phyloP scores from a whole-genome alignment of 2,888 invertebrate species.

The Tricholauxania praeusta region DNA sequence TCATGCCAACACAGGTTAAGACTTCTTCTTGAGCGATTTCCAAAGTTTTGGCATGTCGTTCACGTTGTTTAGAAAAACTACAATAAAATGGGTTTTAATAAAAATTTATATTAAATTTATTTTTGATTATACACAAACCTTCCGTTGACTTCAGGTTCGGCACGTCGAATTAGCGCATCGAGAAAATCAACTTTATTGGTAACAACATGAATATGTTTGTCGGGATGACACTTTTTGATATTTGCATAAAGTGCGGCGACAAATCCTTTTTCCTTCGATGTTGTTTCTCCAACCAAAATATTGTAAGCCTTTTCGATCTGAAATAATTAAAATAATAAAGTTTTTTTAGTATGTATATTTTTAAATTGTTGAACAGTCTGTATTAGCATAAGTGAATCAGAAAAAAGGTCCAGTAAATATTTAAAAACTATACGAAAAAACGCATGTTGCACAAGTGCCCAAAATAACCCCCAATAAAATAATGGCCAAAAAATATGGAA shows the following conservation, averaged over 20 bases:
- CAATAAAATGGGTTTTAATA: conserved; percentile 29
- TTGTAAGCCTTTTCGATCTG: conserved; percentile 84
- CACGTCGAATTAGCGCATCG: conserved; percentile 86
- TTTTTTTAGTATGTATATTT: no score
- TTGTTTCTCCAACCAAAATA: conserved; percentile 87
- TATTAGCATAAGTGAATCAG: no score
- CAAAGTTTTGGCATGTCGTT: conserved; percentile 95
- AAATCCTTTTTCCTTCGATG: conserved; percentile 89
- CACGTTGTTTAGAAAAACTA: conserved; percentile 77
- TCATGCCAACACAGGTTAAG: conserved; percentile 92
- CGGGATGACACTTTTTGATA: conserved; percentile 86
- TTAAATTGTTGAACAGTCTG: background rate
- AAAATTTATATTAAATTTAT: conserved; percentile 6
- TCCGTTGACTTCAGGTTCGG: conserved; percentile 92
- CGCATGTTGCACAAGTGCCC: no score
- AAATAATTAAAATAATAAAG: conserved; percentile 38
- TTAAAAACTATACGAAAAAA: no score
- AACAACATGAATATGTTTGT: conserved; percentile 89
- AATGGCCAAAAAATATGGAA: no score
- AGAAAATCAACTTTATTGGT: conserved; percentile 88
- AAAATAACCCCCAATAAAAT: no score
- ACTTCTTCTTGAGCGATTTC: conserved; percentile 98
- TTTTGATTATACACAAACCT: conserved; percentile 69
- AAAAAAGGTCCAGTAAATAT: no score
- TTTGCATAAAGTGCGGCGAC: conserved; percentile 88